phyloP scores from a whole-genome alignment of 23 tunicate genomes.

The Pegea sp. region DNA sequence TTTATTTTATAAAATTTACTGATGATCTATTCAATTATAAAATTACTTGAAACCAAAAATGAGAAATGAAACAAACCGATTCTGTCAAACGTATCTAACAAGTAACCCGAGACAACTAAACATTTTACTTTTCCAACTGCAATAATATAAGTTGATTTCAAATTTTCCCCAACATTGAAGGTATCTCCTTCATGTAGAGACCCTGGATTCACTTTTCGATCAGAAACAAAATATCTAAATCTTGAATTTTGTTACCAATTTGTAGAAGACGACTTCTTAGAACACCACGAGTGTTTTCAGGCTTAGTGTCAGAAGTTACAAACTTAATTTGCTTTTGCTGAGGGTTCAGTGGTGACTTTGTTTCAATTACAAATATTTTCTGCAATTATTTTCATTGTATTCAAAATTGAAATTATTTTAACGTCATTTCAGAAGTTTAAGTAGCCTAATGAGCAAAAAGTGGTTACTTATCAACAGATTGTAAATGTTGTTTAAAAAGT shows the following conservation, averaged over 20 bases:
- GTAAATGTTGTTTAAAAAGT: no score
- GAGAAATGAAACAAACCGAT: slow-evolving; percentile 9
- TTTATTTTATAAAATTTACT: not conserved
- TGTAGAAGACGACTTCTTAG: not conserved
- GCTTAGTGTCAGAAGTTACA: not conserved
- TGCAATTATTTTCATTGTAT: no score
- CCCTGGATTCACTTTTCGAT: slow-evolving; percentile 11
- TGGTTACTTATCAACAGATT: no score
- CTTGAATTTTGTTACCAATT: not conserved
- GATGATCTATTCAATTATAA: not conserved
- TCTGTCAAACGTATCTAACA: slow-evolving; percentile 48
- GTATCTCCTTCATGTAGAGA: slow-evolving; percentile 42
- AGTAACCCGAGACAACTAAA: slow-evolving; percentile 36
- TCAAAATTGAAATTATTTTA: no score
- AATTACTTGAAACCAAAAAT: no score
- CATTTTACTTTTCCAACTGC: slow-evolving; percentile 36
- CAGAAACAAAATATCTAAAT: not conserved
- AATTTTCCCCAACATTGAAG: slow-evolving; percentile 66
- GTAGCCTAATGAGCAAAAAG: no score
- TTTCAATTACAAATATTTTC: not conserved
- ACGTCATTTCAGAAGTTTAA: no score
- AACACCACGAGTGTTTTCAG: not conserved
- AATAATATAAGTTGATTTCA: slow-evolving; percentile 25
- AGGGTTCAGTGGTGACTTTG: not conserved
- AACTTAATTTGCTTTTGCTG: not conserved